Evolutionary conservation across 2,797 vertebrate species (phyloP).

Genomic region (Gadopsis marmoratus): DNA sequence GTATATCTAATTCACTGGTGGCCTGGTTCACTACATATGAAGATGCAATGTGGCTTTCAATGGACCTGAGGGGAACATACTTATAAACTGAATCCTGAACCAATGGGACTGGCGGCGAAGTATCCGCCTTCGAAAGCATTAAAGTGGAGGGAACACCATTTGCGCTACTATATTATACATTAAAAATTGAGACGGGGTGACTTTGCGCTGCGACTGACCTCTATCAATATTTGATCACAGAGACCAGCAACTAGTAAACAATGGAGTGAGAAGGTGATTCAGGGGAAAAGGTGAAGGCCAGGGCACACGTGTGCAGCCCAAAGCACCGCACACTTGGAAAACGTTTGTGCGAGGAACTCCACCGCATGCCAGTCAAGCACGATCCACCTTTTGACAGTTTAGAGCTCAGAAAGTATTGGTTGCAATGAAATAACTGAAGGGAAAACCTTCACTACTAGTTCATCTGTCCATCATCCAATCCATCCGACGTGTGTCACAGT

Average conservation of each 20-base stretch:
- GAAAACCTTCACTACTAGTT: conserved; percentile 5
- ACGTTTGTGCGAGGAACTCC: conserved; percentile 8
- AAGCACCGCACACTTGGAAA: conserved; percentile 35
- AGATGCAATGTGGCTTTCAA: conserved; percentile 66
- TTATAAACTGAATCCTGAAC: conserved; percentile 71
- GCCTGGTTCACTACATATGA: conserved; percentile 72
- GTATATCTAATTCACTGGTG: conserved; percentile 77
- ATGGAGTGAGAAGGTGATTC: conserved; percentile 56
- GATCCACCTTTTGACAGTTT: conserved; percentile 38
- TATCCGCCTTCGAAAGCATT: conserved; percentile 69
- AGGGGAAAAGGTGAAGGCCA: conserved; percentile 59
- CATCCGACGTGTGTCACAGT: conserved; percentile 22
- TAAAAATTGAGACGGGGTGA: conserved; percentile 81
- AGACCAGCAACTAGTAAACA: conserved; percentile 79
- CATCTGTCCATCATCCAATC: conserved; percentile 24
- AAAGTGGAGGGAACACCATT: conserved; percentile 71
- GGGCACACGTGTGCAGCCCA: conserved; percentile 32
- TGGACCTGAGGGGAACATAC: conserved; percentile 72
- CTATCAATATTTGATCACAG: conserved; percentile 78
- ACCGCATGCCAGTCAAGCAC: neutral
- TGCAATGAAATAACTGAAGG: conserved; percentile 27
- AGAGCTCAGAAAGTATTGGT: conserved; percentile 37
- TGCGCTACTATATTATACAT: conserved; percentile 80
- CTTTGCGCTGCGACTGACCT: conserved; percentile 74
- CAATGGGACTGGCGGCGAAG: conserved; percentile 46